Evolutionary conservation across 2,888 invertebrate genomes (phyloP).

Genomic region (Marronus borbonicus): DNA sequence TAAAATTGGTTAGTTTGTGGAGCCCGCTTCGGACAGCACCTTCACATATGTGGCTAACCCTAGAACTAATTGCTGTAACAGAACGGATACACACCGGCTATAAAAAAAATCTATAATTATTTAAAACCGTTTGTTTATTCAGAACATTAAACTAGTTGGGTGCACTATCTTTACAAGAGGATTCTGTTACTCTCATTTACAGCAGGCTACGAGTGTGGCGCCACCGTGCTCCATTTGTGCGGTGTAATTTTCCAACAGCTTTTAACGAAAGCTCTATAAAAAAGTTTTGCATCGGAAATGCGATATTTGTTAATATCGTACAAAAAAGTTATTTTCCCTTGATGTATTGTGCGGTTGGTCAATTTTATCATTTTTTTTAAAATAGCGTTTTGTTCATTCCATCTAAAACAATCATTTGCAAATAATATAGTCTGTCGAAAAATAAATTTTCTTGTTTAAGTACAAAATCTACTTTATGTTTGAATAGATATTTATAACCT

Average conservation of each 20-base stretch:
- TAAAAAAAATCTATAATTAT: slow-evolving; percentile 51
- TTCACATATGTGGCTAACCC: slow-evolving; percentile 58
- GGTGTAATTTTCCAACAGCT: slow-evolving; percentile 14
- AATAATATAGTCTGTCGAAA: no score
- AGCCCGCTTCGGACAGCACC: slow-evolving; percentile 50
- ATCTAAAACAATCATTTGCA: no score
- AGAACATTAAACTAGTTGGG: slow-evolving; percentile 42
- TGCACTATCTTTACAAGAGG: slow-evolving; percentile 44
- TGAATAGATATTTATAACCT: no score
- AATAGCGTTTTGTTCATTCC: no score
- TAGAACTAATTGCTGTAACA: slow-evolving; percentile 57
- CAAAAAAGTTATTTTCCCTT: no score
- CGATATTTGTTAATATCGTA: not conserved
- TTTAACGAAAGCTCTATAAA: slow-evolving; percentile 17
- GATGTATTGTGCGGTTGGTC: no score
- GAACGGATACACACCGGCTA: slow-evolving; percentile 46
- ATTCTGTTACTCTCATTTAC: slow-evolving; percentile 17
- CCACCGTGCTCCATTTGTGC: slow-evolving; percentile 1
- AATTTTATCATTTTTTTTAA: no score
- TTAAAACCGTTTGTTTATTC: slow-evolving; percentile 52
- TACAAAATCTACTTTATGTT: no score
- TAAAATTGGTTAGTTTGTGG: slow-evolving; percentile 58
- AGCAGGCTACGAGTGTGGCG: slow-evolving; percentile 42
- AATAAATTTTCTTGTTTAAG: no score
- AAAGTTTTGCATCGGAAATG: not conserved